Evolutionary conservation across 2,797 vertebrate species (phyloP).

Genomic region (Crax fasciolata): DNA sequence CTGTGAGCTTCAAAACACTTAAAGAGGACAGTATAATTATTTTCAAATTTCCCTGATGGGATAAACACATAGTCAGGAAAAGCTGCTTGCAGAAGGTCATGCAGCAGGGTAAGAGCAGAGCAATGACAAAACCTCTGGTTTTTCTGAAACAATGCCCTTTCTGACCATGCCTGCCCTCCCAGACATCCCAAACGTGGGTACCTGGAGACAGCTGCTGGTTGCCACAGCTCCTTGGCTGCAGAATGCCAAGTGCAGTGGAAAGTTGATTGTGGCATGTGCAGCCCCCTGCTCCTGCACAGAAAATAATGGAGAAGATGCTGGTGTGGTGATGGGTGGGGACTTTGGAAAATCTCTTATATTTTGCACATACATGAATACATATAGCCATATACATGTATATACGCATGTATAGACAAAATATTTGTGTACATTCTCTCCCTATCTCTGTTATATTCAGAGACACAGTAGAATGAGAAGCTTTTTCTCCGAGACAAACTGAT

Average conservation of each 20-base stretch:
- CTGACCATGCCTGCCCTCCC: background rate
- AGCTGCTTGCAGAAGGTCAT: background rate
- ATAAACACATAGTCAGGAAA: background rate
- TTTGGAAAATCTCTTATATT: background rate
- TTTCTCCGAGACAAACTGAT: background rate
- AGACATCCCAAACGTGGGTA: background rate
- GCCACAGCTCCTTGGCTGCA: background rate
- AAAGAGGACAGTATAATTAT: background rate
- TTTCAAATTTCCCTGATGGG: background rate
- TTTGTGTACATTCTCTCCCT: background rate
- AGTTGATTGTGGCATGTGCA: background rate
- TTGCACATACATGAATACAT: background rate
- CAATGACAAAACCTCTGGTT: background rate
- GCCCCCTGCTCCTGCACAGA: background rate
- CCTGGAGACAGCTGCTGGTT: background rate
- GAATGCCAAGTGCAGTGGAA: background rate
- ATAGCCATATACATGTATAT: rapidly evolving
- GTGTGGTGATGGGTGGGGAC: background rate
- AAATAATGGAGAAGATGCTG: background rate
- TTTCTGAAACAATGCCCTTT: background rate
- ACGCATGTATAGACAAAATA: background rate
- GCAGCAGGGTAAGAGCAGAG: background rate
- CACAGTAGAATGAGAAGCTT: background rate
- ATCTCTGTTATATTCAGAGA: background rate
- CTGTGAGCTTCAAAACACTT: background rate